Evolutionary conservation across 2,113 vertebrate genomes (phyloP), one percentile per base, ranked within the genome.

Genomic region (Pipra filicauda): DNA sequence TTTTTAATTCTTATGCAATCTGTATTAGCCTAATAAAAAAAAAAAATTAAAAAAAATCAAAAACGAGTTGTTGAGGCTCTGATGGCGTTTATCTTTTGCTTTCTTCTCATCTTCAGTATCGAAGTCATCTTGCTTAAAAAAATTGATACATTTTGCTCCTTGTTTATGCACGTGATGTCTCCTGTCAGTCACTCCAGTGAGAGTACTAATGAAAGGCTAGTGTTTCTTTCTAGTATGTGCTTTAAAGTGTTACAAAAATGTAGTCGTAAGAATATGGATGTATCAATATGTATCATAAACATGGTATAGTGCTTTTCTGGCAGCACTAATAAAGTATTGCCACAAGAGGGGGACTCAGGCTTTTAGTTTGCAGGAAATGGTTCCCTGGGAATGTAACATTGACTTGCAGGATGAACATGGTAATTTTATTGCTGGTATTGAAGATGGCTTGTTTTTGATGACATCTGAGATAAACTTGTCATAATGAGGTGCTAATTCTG

Each of bases 341-440:
- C 93, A 95, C 91, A 96, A 93, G 96, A 96, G 92, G 93, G 93
- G 9, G 86, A 69, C 73, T 82, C 70, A 14, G 0, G 31, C 65
- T 71, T 96, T 93, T 78, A 31, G 22, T 92, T 93, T 74, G 57
- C 35, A 39, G 69, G 28, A 71, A 61, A 19, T 22, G 16, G 1
- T 57, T 90, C 61, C 22, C 52, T 65, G 52, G 49, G 37, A 88
- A 35, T 17, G 11, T 62, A 54, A 26, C 44, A 8, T 57, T 70
- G 52, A 15, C 14, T 86, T 61, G 30, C 65, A 78, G 75, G 21
- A 61, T 69, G 33, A 71, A 52, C 24, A 2, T 57, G 15, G 9
- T 81, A 12, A 57, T 91, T 93, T 83, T 86, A 48, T 43, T 48
- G 39, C 35, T 90, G 24, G 1, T 74, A 12, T 77, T 8, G 11